phyloP scores from a whole-genome alignment of 2,113 vertebrate genomes.

The Anolis sagrei region DNA sequence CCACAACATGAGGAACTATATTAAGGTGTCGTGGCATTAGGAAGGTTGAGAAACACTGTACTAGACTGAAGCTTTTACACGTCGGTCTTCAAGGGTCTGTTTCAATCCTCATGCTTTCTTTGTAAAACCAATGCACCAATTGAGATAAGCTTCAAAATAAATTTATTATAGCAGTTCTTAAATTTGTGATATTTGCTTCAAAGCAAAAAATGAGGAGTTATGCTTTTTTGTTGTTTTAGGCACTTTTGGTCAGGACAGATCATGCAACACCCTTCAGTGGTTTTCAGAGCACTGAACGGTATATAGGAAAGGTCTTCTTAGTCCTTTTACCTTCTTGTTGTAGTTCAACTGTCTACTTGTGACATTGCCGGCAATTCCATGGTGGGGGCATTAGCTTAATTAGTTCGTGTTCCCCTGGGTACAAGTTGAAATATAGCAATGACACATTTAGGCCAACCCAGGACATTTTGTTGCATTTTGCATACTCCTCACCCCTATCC shows the following conservation, averaged over 20 bases:
- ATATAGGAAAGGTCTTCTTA: neutral
- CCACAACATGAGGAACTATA: too few relatives aligned
- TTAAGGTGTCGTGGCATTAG: too few relatives aligned
- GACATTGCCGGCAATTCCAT: neutral
- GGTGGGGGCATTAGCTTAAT: neutral
- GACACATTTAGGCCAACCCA: too few relatives aligned
- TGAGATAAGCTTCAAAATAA: neutral
- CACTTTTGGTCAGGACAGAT: neutral
- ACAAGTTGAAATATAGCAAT: neutral
- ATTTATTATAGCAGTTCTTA: neutral
- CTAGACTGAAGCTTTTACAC: too few relatives aligned
- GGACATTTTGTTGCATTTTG: too few relatives aligned
- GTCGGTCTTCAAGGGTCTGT: neutral
- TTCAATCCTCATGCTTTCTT: neutral
- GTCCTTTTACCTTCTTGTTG: neutral
- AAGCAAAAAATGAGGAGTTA: neutral
- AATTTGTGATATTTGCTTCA: neutral
- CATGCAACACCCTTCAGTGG: neutral
- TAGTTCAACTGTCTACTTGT: neutral
- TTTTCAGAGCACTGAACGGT: too few relatives aligned
- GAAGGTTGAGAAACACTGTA: too few relatives aligned
- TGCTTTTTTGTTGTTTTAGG: neutral
- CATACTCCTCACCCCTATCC: too few relatives aligned
- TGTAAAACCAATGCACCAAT: neutral
- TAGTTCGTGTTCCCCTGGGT: neutral